Percentiles rank a stretch among this genome's conserved stretches.
Conservation (phyloP, 1,140 invertebrate genomes). For the Achroia grisella region DNA sequence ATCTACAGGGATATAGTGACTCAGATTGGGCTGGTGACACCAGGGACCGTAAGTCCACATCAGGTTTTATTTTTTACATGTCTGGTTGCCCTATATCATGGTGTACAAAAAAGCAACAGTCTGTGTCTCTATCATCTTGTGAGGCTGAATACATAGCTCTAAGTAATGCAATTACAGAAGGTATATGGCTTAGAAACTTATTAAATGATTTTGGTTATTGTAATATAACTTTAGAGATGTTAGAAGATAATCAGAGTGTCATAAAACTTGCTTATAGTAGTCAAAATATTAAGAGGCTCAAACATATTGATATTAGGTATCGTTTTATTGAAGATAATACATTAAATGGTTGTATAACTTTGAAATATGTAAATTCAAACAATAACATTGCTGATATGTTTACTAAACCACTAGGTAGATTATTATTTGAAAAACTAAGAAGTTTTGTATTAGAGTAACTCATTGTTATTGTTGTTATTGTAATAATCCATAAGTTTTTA, state of each 20-base stretch:
- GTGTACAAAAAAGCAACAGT: constrained; percentile 48
- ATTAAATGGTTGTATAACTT: neutral
- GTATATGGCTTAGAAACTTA: constrained; percentile 2
- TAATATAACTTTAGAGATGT: constrained; percentile 3
- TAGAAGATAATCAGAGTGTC: constrained; percentile 5
- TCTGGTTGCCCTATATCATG: constrained; percentile 36
- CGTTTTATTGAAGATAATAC: constrained; percentile 4
- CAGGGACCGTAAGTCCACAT: constrained; percentile 28
- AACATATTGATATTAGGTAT: constrained; percentile 8
- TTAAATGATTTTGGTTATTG: constrained; percentile 2
- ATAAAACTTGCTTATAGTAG: constrained; percentile 3
- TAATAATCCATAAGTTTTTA: too few relatives aligned
- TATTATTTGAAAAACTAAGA: too few relatives aligned
- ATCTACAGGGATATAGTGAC: constrained; percentile 35
- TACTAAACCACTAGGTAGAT: constrained; percentile 5
- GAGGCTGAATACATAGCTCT: constrained; percentile 66
- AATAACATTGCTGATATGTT: neutral
- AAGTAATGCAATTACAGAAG: constrained; percentile 36
- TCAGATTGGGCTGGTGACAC: constrained; percentile 31
- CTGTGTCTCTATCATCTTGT: constrained; percentile 50
- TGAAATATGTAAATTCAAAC: neutral
- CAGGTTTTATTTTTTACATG: constrained; percentile 33
- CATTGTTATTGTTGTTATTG: too few relatives aligned
- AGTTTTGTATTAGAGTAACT: too few relatives aligned
- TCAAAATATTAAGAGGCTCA: constrained; percentile 4